Base-by-base conservation (phyloP, 2,113 vertebrate genomes). In the Caretta caretta region DNA sequence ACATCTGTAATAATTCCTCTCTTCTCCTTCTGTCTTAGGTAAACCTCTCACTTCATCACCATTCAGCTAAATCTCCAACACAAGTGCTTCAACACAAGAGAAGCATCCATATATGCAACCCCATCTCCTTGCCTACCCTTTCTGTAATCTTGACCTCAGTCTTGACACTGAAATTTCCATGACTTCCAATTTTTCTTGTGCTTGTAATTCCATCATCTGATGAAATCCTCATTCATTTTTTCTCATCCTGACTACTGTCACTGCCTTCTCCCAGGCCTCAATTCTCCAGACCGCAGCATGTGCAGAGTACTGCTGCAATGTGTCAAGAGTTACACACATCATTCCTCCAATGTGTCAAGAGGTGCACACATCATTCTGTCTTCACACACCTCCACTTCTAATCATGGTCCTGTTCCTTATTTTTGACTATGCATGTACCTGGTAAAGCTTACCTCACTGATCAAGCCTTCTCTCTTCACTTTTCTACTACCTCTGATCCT, bases 301-400 rank as follows among this genome's bases (percentile, higher is more conserved):
- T 75, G 22, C 35, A 57, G 59, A 69, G 56, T 56, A 22, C 20
- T 72, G n/a, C 1, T 1, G 1, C 10, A 75, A 14, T 62, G 1
- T 35, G 50, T 22, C 24, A 93, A 72, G 5, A 2, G 62, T 75
- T 50, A 7, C 14, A 38, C 2, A 27, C 84, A 2, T 29, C 3
- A 11, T 8, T 84, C 86, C 4, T 65, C 1, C 10, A 91, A 20
- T 29, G 29, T 5, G 0, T 80, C 76, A n/a, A 72, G 7, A 12
- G 6, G 59, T 14, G 62, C 2, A 56, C 0, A 20, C 0, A 0
- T 86, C 82, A 29, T 56, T 75, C 24, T 6, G 2, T 48, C 31
- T 88, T 89, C 50, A 31, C 20, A 48, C 19, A 57, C 16, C 14
- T 59, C 5, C 17, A 20, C 8, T 2, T 2, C 5, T 35, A 75